These are phyloP conservation scores for Drosophila anomalata DNA, from an alignment of 2,888 invertebrate species.

Conservation along the genomic window DNA sequence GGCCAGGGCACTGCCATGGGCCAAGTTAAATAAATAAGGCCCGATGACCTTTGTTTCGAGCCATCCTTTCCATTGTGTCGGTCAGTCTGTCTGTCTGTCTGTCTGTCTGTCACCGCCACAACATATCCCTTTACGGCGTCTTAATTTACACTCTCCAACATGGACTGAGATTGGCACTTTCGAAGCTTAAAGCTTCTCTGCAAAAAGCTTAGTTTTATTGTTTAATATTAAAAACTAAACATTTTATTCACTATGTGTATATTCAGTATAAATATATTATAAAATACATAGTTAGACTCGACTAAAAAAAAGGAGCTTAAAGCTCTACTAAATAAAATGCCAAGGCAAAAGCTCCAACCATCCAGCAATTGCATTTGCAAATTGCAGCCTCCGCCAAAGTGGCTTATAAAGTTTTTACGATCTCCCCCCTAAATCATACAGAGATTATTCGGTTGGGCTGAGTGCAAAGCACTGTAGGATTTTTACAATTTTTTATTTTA, in stretches of 20 bases:
- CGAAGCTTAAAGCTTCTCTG: constrained; percentile 18
- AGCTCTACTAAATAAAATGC: constrained; percentile 18
- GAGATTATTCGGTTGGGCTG: constrained; percentile 56
- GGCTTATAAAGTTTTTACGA: constrained; percentile 48
- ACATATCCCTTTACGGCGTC: constrained; percentile 39
- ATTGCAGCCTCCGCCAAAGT: constrained; percentile 30
- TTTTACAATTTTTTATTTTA: constrained; percentile 40
- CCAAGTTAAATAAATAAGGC: constrained; percentile 22
- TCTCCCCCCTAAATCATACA: constrained; percentile 46
- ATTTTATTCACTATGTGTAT: neutral
- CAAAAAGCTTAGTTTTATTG: neutral
- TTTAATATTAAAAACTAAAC: constrained; percentile 1
- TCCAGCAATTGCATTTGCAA: constrained; percentile 25
- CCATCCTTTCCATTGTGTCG: constrained; percentile 27
- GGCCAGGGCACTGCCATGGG: constrained; percentile 24
- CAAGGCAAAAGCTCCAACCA: constrained; percentile 16
- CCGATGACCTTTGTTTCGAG: constrained; percentile 41
- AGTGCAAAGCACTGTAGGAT: constrained; percentile 69
- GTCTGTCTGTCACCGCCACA: constrained; percentile 43
- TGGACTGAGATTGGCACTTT: neutral
- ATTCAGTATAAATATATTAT: neutral
- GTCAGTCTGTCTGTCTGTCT: constrained; percentile 3
- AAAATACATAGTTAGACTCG: neutral
- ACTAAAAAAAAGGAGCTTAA: constrained; percentile 1
- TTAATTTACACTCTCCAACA: constrained; percentile 33